phyloP scores from a whole-genome alignment of 2,888 invertebrate species.

The Cheilosia urbana region DNA sequence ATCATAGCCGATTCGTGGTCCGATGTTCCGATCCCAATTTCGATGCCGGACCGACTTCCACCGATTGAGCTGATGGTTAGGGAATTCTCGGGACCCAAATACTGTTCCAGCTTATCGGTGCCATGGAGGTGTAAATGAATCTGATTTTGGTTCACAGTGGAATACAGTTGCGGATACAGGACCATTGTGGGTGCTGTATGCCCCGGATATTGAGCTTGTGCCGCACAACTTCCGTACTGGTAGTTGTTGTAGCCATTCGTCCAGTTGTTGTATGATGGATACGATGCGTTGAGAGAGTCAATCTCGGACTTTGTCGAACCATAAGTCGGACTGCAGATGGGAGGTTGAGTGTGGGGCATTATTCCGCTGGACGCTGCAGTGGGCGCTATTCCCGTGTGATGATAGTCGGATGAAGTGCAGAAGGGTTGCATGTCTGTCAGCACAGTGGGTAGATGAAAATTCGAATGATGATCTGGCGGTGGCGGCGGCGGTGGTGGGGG shows the following conservation, averaged over 20 bases:
- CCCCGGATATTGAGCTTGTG: constrained; percentile 80
- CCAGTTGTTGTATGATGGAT: constrained; percentile 83
- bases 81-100: constrained; percentile 85
- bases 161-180: constrained; percentile 90
- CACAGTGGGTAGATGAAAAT: constrained; percentile 86
- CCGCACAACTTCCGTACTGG: constrained; percentile 86
- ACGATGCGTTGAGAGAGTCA: constrained; percentile 81
- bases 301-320: constrained; percentile 80
- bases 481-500: constrained; percentile 76
- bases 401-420: constrained; percentile 84
- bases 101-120: constrained; percentile 88
- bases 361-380: constrained; percentile 78
- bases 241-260: constrained; percentile 89
- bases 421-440: constrained; percentile 86
- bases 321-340: constrained; percentile 80
- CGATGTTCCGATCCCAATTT: constrained; percentile 84
- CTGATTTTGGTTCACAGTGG: constrained; percentile 94
- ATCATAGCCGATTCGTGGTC: constrained; percentile 79
- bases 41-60: constrained; percentile 85
- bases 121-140: constrained; percentile 92
- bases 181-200: constrained; percentile 87
- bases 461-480: constrained; percentile 83
- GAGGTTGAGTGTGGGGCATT: constrained; percentile 78
- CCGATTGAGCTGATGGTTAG: constrained; percentile 86
- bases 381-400: constrained; percentile 79